A percentile compares a stretch with the other conserved stretches of the same genome.
Evolutionary conservation across 1,140 invertebrate genomes (phyloP).

Genomic region (Acromyrmex charruanus): DNA sequence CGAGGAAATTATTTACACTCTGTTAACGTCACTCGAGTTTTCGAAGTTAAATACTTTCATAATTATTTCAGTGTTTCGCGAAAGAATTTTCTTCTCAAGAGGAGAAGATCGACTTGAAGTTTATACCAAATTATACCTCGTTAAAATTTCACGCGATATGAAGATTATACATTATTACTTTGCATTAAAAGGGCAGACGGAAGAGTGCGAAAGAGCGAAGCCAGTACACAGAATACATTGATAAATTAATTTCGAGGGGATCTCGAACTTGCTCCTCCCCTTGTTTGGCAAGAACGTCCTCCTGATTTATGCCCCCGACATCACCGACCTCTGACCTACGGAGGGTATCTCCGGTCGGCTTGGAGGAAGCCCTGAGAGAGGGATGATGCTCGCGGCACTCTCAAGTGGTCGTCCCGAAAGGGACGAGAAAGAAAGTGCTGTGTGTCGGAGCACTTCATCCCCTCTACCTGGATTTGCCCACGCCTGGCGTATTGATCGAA

Average conservation of each 20-base stretch:
- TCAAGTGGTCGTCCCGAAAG: constrained; percentile 58
- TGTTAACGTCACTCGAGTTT: neutral
- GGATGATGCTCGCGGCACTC: constrained; percentile 17
- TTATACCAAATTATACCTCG: constrained; percentile 19
- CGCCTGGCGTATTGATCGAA: constrained; percentile 79
- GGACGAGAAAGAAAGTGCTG: constrained; percentile 65
- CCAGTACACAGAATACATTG: constrained; percentile 42
- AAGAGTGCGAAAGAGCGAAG: constrained; percentile 33
- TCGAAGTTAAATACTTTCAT: neutral
- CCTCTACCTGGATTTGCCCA: constrained; percentile 58
- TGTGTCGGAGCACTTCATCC: constrained; percentile 62
- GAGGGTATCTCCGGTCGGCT: constrained; percentile 24
- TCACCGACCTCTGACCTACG: constrained; percentile 58
- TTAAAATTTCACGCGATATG: constrained; percentile 48
- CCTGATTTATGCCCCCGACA: constrained; percentile 66
- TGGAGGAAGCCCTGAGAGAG: constrained; percentile 41
- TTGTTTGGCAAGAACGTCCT: constrained; percentile 65
- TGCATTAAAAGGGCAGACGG: neutral
- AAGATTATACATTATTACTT: constrained; percentile 26
- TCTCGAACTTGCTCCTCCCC: constrained; percentile 32
- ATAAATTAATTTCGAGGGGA: constrained; percentile 69
- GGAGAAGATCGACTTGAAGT: constrained; percentile 3
- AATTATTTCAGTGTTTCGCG: neutral
- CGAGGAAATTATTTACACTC: neutral
- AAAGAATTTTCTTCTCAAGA: neutral